Evolutionary conservation across 2,113 vertebrate species (phyloP), one percentile per base, ranked within the genome.

Genomic region (Cochlearius cochlearius): DNA sequence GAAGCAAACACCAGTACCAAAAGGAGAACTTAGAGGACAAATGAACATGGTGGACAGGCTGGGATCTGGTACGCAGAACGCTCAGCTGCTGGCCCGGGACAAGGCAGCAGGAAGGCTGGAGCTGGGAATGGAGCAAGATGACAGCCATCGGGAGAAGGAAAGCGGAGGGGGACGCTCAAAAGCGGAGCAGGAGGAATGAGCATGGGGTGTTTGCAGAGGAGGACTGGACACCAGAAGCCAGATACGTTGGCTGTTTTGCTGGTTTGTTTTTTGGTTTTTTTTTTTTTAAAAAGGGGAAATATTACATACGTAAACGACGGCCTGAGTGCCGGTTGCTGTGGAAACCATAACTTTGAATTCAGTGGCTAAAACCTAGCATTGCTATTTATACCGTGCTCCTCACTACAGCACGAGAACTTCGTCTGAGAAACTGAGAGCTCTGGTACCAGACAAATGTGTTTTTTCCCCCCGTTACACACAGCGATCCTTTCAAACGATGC

Each of bases 301-400:
- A 94, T 87, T 93, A 56, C 72, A 39, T 32, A 88, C 25, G 14
- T 94, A 94, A 75, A 67, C 0, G 17, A 63, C 8, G 2, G 92
- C 74, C 90, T 12, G 89, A 86, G 95, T 49, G 93, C 94, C 67
- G 87, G 96, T 97, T 98, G 97, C 97, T 96, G 93, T 98, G 96
- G 97, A 94, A 97, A 98, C 97, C 71, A 16, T 94, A 98, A 98
- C 97, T 98, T 96, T 95, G 89, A 97, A 94, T 97, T 95, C 96
- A 64, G 92, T 20, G 82, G 77, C 92, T 95, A 73, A 91, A 92
- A 69, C 80, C 94, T 72, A 76, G 91, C 83, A 5, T 52, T 91
- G 95, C 95, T 97, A 97, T 96, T 96, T 97, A 96, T 97, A 95
- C 94, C 47, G 1, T 22, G 59, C 38, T 90, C 60, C 75, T 93